phyloP scores from a whole-genome alignment of 1,140 invertebrate species.

The Anagrus nilaparvatae region DNA sequence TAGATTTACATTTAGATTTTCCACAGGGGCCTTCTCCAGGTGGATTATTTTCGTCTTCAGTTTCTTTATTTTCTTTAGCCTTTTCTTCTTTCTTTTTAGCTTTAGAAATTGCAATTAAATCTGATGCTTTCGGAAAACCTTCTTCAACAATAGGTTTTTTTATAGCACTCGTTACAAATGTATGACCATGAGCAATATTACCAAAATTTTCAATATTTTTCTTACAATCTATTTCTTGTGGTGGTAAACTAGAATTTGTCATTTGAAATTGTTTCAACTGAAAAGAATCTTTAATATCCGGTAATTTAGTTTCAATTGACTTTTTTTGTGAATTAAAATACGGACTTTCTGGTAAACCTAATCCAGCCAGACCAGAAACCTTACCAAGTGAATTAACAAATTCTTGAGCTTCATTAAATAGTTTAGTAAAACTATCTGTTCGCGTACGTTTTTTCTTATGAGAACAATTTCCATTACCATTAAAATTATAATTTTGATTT shows the following conservation, averaged over 20 bases:
- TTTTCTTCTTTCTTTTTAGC: conserved; percentile 22
- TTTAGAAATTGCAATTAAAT: conserved; percentile 1
- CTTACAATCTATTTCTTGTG: no score
- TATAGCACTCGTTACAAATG: no score
- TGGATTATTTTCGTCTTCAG: conserved; percentile 6
- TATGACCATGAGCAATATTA: neutral
- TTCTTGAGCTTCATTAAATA: conserved; percentile 28
- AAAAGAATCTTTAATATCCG: conserved; percentile 7
- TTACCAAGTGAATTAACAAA: conserved; percentile 31
- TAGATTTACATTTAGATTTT: conserved; percentile 27
- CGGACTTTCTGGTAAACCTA: conserved; percentile 32
- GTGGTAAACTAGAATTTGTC: no score
- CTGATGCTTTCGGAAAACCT: conserved; percentile 16
- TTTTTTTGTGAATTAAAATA: conserved; percentile 20
- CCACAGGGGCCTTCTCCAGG: conserved; percentile 24
- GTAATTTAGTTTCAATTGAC: neutral
- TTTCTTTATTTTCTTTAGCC: conserved; percentile 19
- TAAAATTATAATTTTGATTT: no score
- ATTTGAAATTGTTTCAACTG: no score
- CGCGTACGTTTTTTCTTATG: conserved; percentile 15
- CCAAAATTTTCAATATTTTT: neutral
- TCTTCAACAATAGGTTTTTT: conserved; percentile 22
- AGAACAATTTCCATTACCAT: conserved; percentile 8
- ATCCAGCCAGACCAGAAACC: conserved; percentile 25
- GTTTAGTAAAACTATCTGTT: conserved; percentile 25